Evolutionary conservation across 2,888 invertebrate species (phyloP).

Genomic region (Esperia sulphurella): DNA sequence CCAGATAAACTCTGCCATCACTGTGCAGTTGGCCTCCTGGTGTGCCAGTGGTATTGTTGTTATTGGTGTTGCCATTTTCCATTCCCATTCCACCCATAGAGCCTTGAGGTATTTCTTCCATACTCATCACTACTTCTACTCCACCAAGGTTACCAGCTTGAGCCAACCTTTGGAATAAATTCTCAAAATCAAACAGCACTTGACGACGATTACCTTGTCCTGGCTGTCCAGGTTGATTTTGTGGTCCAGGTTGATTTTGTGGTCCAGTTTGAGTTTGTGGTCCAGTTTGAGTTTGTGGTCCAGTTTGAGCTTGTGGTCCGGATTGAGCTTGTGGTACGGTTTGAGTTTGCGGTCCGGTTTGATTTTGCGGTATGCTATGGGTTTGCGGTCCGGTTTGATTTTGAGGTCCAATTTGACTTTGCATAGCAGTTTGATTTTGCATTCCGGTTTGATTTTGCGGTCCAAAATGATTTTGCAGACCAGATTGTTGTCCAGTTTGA

Average conservation of each 20-base stretch:
- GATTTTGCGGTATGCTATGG: too few species aligned
- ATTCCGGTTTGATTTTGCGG: too few species aligned
- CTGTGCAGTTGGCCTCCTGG: too few species aligned
- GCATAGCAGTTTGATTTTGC: too few species aligned
- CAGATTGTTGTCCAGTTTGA: too few species aligned
- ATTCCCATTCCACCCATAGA: constrained; percentile 5
- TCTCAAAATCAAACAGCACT: constrained; percentile 46
- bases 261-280: background rate
- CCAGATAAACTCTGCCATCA: constrained; percentile 31
- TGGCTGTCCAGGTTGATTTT: background rate
- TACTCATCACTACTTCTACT: constrained; percentile 58
- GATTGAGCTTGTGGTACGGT: background rate
- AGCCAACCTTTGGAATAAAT: constrained; percentile 44
- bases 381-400: too few species aligned
- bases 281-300: background rate
- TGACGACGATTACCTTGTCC: constrained; percentile 34
- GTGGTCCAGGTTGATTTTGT: background rate
- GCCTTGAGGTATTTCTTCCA: constrained; percentile 50
- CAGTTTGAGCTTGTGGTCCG: background rate
- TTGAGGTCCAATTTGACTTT: too few species aligned
- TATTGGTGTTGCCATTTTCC: background rate
- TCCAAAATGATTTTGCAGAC: too few species aligned
- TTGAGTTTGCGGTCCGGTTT: too few species aligned
- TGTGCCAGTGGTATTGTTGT: too few species aligned
- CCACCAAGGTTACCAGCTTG: constrained; percentile 37